A percentile compares a stretch with the other conserved stretches of the same genome.
Conservation (phyloP, 1,140 invertebrate genomes). For the Euglossa dilemma region DNA sequence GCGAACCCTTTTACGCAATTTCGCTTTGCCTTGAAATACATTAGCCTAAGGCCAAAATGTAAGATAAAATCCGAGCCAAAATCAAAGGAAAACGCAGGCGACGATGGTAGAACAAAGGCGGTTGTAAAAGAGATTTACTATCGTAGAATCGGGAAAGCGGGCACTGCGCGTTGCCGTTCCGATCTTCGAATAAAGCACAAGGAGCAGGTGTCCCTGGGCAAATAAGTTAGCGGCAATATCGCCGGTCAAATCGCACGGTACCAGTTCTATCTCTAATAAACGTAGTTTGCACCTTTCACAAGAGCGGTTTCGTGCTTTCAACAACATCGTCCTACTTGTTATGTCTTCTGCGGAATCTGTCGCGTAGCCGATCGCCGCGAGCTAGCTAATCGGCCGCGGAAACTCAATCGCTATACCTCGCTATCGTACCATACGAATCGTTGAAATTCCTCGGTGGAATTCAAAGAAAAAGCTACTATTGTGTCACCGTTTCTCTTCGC, state of each 20-base stretch:
- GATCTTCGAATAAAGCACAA: neutral
- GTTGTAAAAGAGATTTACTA: constrained; percentile 17
- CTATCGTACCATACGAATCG: neutral
- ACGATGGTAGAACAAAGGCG: neutral
- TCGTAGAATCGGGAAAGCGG: neutral
- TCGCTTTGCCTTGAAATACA: constrained; percentile 1
- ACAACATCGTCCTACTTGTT: neutral
- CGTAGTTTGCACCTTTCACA: neutral
- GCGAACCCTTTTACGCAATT: neutral
- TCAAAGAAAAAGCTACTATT: constrained; percentile 18
- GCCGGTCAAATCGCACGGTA: neutral
- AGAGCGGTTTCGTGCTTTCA: neutral
- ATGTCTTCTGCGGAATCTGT: neutral
- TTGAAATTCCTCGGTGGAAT: neutral
- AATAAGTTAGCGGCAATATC: neutral
- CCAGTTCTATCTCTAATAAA: neutral
- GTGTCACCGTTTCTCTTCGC: neutral
- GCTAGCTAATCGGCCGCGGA: neutral
- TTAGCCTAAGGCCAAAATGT: neutral
- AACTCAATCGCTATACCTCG: neutral
- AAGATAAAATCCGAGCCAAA: neutral
- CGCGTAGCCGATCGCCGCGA: neutral
- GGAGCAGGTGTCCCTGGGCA: constrained; percentile 10
- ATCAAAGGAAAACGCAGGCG: neutral
- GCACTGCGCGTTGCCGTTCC: neutral